phyloP scores from a whole-genome alignment of 2,797 vertebrate species.

The Xenentodon cancila region DNA sequence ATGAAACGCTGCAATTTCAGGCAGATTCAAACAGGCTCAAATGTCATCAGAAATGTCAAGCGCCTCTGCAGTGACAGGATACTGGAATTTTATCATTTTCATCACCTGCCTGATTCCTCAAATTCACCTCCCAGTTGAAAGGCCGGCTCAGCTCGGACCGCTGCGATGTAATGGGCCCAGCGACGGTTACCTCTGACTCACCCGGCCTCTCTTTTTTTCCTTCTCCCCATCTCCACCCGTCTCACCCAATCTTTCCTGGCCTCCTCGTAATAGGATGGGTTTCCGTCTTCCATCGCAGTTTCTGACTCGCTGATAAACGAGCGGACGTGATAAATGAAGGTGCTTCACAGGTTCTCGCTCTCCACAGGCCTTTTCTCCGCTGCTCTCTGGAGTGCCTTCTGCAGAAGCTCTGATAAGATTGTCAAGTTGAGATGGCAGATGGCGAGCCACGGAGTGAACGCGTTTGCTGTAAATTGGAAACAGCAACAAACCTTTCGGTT shows the following conservation, averaged over 20 bases:
- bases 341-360: slow-evolving; percentile 35
- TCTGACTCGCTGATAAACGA: slow-evolving; percentile 34
- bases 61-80: slow-evolving; percentile 67
- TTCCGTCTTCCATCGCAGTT: slow-evolving; percentile 39
- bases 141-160: slow-evolving; percentile 17
- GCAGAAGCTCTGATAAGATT: slow-evolving; percentile 64
- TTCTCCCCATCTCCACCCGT: neutral
- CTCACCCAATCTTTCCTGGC: too few species aligned
- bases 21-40: slow-evolving; percentile 82
- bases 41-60: slow-evolving; percentile 86
- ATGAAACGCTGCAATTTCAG: slow-evolving; percentile 83
- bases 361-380: slow-evolving; percentile 44
- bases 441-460: slow-evolving; percentile 11
- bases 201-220: slow-evolving; percentile 10
- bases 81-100: slow-evolving; percentile 47
- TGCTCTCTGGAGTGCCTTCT: slow-evolving; percentile 53
- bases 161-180: slow-evolving; percentile 38
- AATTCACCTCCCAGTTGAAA: slow-evolving; percentile 45
- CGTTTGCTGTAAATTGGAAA: neutral
- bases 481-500: slow-evolving; percentile 15
- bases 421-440: slow-evolving; percentile 39
- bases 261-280: slow-evolving; percentile 7
- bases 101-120: slow-evolving; percentile 42
- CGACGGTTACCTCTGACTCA: slow-evolving; percentile 32
- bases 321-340: slow-evolving; percentile 18